These are phyloP conservation scores for Drosophila sp. DNA, from an alignment of 1,140 invertebrate species.

Conservation along the genomic window DNA sequence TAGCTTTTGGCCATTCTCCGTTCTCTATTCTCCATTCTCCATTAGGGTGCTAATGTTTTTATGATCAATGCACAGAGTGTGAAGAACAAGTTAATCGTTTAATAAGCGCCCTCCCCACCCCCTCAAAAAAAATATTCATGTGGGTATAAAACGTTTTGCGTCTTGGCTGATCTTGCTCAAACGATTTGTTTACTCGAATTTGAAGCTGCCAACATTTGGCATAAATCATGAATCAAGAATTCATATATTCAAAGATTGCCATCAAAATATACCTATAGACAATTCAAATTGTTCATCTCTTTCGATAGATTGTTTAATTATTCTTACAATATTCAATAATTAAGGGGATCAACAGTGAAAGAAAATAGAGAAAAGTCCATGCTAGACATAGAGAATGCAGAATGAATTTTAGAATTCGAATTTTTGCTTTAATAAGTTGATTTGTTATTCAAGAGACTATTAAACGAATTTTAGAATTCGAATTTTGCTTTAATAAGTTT, in stretches of 20 bases:
- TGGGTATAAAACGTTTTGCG: not conserved
- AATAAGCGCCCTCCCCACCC: constrained; percentile 31
- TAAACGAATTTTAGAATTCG: no score
- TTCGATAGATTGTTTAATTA: not conserved
- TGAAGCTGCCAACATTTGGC: constrained; percentile 15
- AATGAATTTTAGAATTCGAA: no score
- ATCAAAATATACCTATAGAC: not conserved
- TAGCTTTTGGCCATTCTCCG: not conserved
- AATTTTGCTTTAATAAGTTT: no score
- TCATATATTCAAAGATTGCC: not conserved
- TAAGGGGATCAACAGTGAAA: no score
- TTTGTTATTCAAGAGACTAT: no score
- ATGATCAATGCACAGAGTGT: constrained; percentile 57
- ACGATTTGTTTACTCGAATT: not conserved
- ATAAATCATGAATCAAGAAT: constrained; percentile 9
- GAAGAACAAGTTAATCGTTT: constrained; percentile 64
- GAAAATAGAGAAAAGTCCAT: no score
- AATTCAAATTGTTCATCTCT: not conserved
- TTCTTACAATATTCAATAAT: no score
- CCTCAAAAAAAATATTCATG: not conserved
- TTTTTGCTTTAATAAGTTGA: no score
- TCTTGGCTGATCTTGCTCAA: not conserved
- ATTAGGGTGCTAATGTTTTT: constrained; percentile 46
- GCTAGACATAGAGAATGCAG: no score
- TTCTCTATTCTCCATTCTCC: constrained; percentile 9